phyloP scores from a whole-genome alignment of 1,140 invertebrate species.

The Laupala kohalensis region DNA sequence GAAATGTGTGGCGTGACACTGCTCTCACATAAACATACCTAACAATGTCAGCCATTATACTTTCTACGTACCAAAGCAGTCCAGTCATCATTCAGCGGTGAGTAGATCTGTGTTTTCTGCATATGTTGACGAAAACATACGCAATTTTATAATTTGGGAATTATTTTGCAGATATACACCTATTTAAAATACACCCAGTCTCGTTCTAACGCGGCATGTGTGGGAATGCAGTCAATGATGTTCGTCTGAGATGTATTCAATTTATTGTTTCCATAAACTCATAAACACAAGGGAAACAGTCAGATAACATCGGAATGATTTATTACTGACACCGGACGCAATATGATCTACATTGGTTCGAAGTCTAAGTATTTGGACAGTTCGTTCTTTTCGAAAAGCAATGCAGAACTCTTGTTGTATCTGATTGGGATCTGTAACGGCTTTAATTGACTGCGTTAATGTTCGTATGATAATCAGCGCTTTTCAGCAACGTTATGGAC shows the following conservation, averaged over 20 bases:
- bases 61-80: not conserved
- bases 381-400: too few species aligned
- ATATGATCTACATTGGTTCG: too few species aligned
- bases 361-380: too few species aligned
- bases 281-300: too few species aligned
- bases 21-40: not conserved
- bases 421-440: too few species aligned
- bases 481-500: too few species aligned
- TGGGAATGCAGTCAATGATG: not conserved
- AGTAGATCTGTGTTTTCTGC: not conserved
- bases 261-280: not conserved
- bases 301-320: too few species aligned
- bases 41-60: not conserved
- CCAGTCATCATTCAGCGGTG: not conserved
- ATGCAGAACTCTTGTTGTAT: too few species aligned
- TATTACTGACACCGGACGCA: too few species aligned
- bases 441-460: too few species aligned
- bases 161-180: not conserved
- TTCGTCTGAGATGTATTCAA: not conserved
- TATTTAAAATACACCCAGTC: not conserved
- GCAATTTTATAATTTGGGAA: not conserved
- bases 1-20: not conserved
- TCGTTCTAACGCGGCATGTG: not conserved
- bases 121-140: not conserved
- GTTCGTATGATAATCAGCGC: too few species aligned